phyloP scores from a whole-genome alignment of 37 sponge, comb jelly and placozoan species.

The Beroe ovata region DNA sequence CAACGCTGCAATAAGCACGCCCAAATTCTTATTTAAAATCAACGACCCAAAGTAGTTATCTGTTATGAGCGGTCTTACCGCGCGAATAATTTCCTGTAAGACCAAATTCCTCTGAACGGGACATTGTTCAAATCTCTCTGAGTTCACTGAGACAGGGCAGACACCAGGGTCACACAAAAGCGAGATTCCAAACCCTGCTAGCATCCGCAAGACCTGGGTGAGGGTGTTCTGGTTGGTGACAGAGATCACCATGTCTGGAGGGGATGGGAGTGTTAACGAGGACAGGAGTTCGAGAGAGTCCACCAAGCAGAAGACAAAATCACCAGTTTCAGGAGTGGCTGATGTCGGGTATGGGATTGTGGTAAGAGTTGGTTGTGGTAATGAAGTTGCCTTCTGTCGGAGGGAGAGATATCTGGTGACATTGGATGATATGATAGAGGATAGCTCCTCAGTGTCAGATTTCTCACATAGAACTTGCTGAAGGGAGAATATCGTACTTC shows the following conservation, averaged over 20 bases:
- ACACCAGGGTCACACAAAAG: constrained; percentile 23
- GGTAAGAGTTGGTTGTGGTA: neutral
- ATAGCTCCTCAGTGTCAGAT: neutral
- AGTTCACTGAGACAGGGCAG: neutral
- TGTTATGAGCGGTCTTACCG: neutral
- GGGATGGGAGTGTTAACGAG: neutral
- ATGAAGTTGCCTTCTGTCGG: neutral
- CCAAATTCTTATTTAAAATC: neutral
- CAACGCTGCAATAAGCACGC: constrained; percentile 33
- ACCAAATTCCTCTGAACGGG: constrained; percentile 27
- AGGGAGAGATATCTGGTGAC: neutral
- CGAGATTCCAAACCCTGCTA: constrained; percentile 32
- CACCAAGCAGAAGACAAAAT: constrained; percentile 19
- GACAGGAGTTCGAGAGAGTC: constrained; percentile 2
- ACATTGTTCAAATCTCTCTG: constrained; percentile 2
- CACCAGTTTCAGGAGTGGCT: neutral
- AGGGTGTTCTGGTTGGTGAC: constrained; percentile 23
- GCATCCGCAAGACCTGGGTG: constrained; percentile 33
- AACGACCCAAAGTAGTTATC: constrained; percentile 33
- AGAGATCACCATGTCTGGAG: constrained; percentile 4
- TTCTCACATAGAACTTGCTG: constrained; percentile 1
- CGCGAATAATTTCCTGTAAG: neutral
- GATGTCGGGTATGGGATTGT: neutral
- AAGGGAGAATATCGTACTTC: neutral
- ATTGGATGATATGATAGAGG: neutral